Evolutionary conservation across 1,140 invertebrate genomes (phyloP), one percentile per base, ranked within the genome.

Genomic region (Coenobita brevimanus): DNA sequence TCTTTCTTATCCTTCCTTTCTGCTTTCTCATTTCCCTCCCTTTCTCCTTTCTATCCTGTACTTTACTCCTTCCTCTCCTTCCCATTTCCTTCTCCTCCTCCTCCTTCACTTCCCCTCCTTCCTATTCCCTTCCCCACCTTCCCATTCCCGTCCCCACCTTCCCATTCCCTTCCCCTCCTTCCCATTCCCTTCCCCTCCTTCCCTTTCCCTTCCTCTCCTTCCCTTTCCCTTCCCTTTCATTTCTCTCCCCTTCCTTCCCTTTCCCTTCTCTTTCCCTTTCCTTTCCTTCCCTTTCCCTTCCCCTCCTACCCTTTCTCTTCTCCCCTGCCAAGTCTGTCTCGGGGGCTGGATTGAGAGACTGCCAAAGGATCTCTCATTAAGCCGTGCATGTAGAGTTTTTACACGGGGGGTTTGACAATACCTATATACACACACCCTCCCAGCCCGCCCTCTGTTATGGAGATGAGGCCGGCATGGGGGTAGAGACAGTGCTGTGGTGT

Each of bases 371-470:
- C 85, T 87, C 79, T 81, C 76, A 87, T 87, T 87, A 87, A 79
- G 85, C 43, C 85, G 75, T 87, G 85, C 85, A 87, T 87, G 85
- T 87, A 76, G 79, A 62, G 85, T 87, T 87, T 87, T 87, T 87
- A 87, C 85, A 81, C 79, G 71, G 76, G 57, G 43, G 76, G 57
- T 43, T 81, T 81, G 85, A 87, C 85, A 87, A 87, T 80, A 80
- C 85, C 85, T 87, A 87, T 87, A 87, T 87, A 87, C 85, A 87
- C 85, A 87, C 38, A 8, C n/a, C n/a, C 62, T 75, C 57, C 67
- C 85, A 64, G 79, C 76, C 43, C 30, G 64, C 75, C 85, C 85
- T 80, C 85, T 87, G 85, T 87, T 87, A 87, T 87, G 85, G 30
- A 87, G 85, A 87, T 87, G 85, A 87, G 85, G 76, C 67, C n/a